Evolutionary conservation across 2,888 invertebrate genomes (phyloP).

Genomic region (Drosophila meridiana): DNA sequence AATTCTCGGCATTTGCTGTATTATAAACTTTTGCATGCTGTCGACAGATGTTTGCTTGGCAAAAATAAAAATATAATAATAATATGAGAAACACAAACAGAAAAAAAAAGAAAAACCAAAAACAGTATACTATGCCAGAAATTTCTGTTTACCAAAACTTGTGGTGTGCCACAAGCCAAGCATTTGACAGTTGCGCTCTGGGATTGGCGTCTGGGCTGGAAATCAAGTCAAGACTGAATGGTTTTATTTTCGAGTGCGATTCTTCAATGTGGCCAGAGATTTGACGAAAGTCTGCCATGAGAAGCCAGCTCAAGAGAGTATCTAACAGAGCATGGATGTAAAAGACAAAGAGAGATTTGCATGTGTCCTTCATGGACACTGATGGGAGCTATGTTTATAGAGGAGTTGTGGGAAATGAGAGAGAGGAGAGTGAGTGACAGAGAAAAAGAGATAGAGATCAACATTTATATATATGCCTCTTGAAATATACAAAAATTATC

Average conservation of each 20-base stretch:
- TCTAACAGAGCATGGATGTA: neutral
- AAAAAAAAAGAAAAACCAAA: neutral
- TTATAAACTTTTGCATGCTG: constrained; percentile 66
- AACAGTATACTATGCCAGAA: constrained; percentile 21
- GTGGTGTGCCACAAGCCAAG: constrained; percentile 39
- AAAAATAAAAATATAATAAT: neutral
- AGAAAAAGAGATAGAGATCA: neutral
- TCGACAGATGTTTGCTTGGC: constrained; percentile 56
- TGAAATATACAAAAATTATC: neutral
- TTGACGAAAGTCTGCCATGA: neutral
- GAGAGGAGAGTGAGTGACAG: neutral
- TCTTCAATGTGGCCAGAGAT: constrained; percentile 14
- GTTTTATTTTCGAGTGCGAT: constrained; percentile 28
- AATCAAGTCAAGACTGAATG: constrained; percentile 25
- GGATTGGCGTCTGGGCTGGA: constrained; percentile 12
- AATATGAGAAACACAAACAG: neutral
- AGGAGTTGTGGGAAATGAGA: neutral
- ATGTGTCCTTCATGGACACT: neutral
- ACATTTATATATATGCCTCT: no score
- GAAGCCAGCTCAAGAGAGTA: neutral
- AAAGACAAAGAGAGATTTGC: neutral
- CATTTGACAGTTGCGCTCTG: constrained; percentile 59
- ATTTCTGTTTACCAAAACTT: constrained; percentile 45
- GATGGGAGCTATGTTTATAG: neutral
- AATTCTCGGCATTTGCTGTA: constrained; percentile 69